Percentiles rank a stretch among this genome's conserved stretches.
phyloP scores from a whole-genome alignment of 2,113 vertebrate species.

The Hirundichthys speculiger region DNA sequence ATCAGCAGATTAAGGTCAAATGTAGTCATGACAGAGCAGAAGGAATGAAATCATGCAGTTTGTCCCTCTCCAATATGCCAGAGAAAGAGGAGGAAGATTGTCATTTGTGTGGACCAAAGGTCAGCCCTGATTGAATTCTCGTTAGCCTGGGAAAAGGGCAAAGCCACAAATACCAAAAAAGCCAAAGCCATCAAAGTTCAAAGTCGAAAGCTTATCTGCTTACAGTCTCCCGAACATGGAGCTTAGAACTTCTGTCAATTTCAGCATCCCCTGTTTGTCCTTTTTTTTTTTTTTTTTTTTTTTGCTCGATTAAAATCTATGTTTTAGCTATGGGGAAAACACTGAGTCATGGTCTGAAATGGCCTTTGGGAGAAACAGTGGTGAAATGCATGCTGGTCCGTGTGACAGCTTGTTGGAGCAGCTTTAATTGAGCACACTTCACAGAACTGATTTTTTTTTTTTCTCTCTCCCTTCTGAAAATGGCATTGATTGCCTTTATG shows the following conservation, averaged over 20 bases:
- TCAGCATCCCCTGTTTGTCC: neutral
- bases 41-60: conserved; percentile 10
- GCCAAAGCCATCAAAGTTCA: neutral
- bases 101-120: conserved; percentile 68
- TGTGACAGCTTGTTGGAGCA: conserved; percentile 41
- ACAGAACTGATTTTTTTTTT: conserved; percentile 23
- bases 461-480: neutral
- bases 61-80: conserved; percentile 47
- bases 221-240: neutral
- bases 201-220: conserved; percentile 5
- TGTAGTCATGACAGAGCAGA: conserved; percentile 19
- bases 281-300: neutral
- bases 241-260: conserved; percentile 6
- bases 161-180: conserved; percentile 30
- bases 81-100: conserved; percentile 37
- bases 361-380: conserved; percentile 33
- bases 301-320: conserved; percentile 28
- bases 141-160: conserved; percentile 43
- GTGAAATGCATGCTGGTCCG: conserved; percentile 33
- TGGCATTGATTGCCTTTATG: conserved; percentile 1
- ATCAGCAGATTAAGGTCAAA: conserved; percentile 34
- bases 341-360: conserved; percentile 32
- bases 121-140: conserved; percentile 66
- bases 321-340: conserved; percentile 14
- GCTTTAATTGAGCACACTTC: conserved; percentile 54